Base-by-base conservation (phyloP, 1,140 invertebrate genomes). In the Drosophila truncata region DNA sequence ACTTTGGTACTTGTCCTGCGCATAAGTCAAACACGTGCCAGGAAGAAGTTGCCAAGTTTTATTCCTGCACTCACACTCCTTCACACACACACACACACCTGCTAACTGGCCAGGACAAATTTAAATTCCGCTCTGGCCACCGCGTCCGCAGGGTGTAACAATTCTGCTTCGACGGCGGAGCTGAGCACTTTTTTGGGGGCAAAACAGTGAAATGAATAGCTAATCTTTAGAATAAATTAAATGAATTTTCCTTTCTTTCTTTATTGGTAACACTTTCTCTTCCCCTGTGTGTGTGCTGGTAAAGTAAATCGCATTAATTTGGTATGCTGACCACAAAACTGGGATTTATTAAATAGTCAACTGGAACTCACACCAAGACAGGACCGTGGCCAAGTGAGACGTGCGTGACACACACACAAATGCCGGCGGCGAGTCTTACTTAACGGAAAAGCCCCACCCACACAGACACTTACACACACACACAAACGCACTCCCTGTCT, bases 141-240 rank as follows among this genome's bases (percentile, higher is more conserved):
- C 42, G 57, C 42, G 58, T 84, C 73, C 82, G 60, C 59, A 52
- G 82, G 77, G 76, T 80, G 76, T 71, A 82, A 86, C 83, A 87
- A 82, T 80, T 82, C 79, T 58, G 57, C 58, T 77, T 65, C 82
- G 62, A 46, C 42, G 37, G 14, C 8, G 25, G 33, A 35, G 52
- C 52, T 11, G 52, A 55, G 52, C 52, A 37, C 52, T 55, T 37
- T 69, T 71, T 41, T 13, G 27, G 67, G n/a, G 44, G 52, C 52
- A 42, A 50, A 41, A 70, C 58, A 73, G 52, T 78, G 63, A 88
- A 90, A 90, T 90, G 82, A 90, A 90, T 90, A 54, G 78, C 85
- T 90, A 90, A 90, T 90, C 85, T 90, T 85, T 90, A 82, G 85
- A 84, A 88, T 88, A 85, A 90, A 90, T 90, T 87, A 90, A 90